Base-by-base conservation (phyloP, 92 coral and sea anemone genomes). In the Metridium senile region DNA sequence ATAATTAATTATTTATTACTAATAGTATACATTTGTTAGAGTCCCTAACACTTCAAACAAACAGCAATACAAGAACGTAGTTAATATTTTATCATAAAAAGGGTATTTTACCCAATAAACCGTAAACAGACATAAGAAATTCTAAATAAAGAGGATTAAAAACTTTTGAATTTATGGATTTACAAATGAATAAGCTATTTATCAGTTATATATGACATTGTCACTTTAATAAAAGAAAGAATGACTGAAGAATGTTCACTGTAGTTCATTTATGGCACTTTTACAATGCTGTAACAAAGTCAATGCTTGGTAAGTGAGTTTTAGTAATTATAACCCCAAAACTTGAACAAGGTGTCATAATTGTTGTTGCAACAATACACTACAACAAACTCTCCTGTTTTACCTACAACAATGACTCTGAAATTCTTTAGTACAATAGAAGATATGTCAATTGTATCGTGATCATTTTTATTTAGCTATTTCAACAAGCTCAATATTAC, bases 1-100 rank as follows among this genome's bases (percentile, higher is more conserved):
- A 63, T 31, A 10, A 63, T 63, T 23, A 63, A 27, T 63, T 4
- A 63, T 63, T 63, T 9, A 63, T 61, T 18, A 20, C 69, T 31
- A 59, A 59, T 59, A 28, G 16, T 28, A 63, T 3, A 28, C 1
- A 27, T 63, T 63, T 30, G 69, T 31, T 28, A 28, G 29, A 63
- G 39, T 28, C 16, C 45, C 17, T 26, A 63, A 63, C 39, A 63
- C n/a, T 30, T 28, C 31, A 63, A 63, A 11, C 69, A 63, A 63
- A 11, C n/a, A 23, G 69, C 2, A 11, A 31, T 63, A 63, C 45
- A 63, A 63, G 21, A 28, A 63, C 69, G 27, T 22, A 28, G 69
- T 20, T 63, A 27, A 13, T 30, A 63, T 63, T 63, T 63, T 7
- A 59, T 22, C 16, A 26, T 30, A 2, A 22, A 22, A 1, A 63